These are phyloP conservation scores for Bicyclus anynana DNA, from an alignment of 1,140 invertebrate genomes.

Conservation along the genomic window DNA sequence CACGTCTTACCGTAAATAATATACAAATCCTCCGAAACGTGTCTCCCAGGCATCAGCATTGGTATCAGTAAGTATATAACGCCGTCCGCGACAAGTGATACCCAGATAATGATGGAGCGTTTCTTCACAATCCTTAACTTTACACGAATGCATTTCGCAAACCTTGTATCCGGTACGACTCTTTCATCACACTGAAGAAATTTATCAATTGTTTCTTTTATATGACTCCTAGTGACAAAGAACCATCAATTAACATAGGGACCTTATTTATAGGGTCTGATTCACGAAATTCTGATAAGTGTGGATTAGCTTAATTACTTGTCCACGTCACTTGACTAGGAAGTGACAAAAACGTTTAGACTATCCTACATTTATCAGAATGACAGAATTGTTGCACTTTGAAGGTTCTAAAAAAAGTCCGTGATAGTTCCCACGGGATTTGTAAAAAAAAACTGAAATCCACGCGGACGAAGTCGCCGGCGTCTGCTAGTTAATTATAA, in stretches of 20 bases:
- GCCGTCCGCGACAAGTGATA: conserved; percentile 32
- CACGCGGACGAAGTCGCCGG: too few relatives aligned
- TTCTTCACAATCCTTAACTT: conserved; percentile 40
- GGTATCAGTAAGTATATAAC: conserved; percentile 35
- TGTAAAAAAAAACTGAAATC: too few relatives aligned
- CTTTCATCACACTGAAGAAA: conserved; percentile 32
- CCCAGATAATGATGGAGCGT: conserved; percentile 41
- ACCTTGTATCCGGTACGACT: conserved; percentile 29
- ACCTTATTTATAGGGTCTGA: too few relatives aligned
- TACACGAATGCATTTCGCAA: conserved; percentile 27
- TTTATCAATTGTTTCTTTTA: conserved; percentile 32
- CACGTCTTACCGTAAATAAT: conserved; percentile 42
- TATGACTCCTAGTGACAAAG: conserved; percentile 31
- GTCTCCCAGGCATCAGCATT: conserved; percentile 34
- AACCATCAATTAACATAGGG: neutral
- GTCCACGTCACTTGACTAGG: too few relatives aligned
- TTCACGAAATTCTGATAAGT: too few relatives aligned
- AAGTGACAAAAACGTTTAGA: too few relatives aligned
- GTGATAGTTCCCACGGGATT: too few relatives aligned
- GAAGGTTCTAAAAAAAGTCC: too few relatives aligned
- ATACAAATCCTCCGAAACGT: conserved; percentile 40
- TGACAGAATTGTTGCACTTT: too few relatives aligned
- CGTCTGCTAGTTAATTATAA: too few relatives aligned
- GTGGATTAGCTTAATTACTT: too few relatives aligned
- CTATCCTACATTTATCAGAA: too few relatives aligned